phyloP scores from a whole-genome alignment of 2,797 vertebrate species.

The Pseudomugil gertrudae region DNA sequence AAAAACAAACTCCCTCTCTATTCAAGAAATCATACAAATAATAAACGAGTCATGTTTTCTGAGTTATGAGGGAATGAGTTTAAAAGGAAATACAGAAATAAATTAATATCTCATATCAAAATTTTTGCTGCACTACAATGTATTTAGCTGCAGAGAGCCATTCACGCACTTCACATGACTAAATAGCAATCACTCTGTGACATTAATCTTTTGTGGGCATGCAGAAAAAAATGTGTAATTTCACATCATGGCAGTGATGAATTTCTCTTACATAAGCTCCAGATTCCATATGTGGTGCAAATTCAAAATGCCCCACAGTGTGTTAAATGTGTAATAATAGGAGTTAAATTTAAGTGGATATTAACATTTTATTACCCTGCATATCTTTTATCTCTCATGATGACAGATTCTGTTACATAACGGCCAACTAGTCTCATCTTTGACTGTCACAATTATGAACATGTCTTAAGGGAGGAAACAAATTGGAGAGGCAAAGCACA shows the following conservation, averaged over 20 bases:
- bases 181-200: conserved; percentile 16
- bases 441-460: conserved; percentile 50
- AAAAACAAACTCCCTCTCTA: conserved; percentile 10
- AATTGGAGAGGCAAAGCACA: conserved; percentile 24
- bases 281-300: conserved; percentile 25
- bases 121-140: neutral
- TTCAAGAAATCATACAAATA: conserved; percentile 1
- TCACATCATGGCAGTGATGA: conserved; percentile 1
- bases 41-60: conserved; percentile 10
- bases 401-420: conserved; percentile 62
- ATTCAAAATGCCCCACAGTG: conserved; percentile 41
- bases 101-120: neutral
- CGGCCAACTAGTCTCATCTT: conserved; percentile 30
- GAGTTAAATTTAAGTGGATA: conserved; percentile 61
- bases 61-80: conserved; percentile 18
- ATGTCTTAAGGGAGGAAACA: conserved; percentile 39
- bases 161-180: conserved; percentile 14
- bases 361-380: conserved; percentile 65
- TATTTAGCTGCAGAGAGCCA: neutral
- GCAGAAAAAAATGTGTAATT: conserved; percentile 23
- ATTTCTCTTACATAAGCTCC: conserved; percentile 43
- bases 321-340: conserved; percentile 53
- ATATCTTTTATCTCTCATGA: conserved; percentile 56
- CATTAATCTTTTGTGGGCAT: conserved; percentile 15
- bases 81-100: neutral